Base-by-base conservation (phyloP, 1,140 invertebrate genomes). In the Nephotettix cincticeps region DNA sequence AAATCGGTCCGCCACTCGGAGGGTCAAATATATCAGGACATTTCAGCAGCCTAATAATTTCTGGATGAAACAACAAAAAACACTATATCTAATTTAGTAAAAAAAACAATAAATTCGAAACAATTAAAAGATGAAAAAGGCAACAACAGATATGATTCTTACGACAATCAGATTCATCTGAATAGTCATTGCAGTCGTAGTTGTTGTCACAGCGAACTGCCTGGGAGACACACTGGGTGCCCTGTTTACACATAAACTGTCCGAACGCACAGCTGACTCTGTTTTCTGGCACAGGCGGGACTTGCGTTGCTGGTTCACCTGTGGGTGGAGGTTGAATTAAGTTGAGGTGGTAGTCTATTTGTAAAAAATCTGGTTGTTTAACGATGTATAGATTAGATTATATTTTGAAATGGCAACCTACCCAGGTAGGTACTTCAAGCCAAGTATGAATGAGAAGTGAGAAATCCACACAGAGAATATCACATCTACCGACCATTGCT, bases 161-260 rank as follows among this genome's bases (percentile, higher is more conserved):
- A 74, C 73, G 28, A 40, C 74, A 75, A 36, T 73, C 76, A 4
- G 76, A 77, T 80, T 92, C 90, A 75, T 94, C 92, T 51, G 88
- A 89, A 71, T 80, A 84, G 77, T 93, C 91, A n/a, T 80, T 80
- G 77, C 92, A 93, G 75, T 95, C 89, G 9, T 36, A 51, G 74
- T 23, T 81, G 9, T 75, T 75, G 75, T 89, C 84, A 77, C 88
- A 89, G 74, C 84, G 81, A 68, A 82, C 80, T n/a, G 79, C 77
- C 68, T 81, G 78, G 43, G 80, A 80, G 72, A 89, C 85, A 78
- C 87, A 88, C 70, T 82, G 78, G 11, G 83, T 76, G 36, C 87
- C 84, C 78, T 87, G 86, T 43, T 80, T 77, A 80, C 90, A 93
- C 11, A 80, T 80, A 75, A 83, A 85, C 73, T 87, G 77, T 43